A percentile compares a stretch with the other conserved stretches of the same genome.
Evolutionary conservation across 2,113 vertebrate genomes (phyloP).

Genomic region (Sphyrna mokarran): DNA sequence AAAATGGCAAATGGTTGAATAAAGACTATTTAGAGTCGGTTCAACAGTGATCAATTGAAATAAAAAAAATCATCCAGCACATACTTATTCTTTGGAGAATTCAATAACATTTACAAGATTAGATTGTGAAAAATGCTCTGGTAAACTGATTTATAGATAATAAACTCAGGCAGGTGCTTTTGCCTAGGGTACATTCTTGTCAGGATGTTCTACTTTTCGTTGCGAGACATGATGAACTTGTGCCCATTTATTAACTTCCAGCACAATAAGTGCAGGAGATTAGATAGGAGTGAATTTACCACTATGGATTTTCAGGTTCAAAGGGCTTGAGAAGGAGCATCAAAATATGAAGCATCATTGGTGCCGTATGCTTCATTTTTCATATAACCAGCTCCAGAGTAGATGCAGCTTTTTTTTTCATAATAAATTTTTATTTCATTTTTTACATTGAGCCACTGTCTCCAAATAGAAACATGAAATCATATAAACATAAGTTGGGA

Average conservation of each 20-base stretch:
- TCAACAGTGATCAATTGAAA: conserved; percentile 35
- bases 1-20: conserved; percentile 15
- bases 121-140: conserved; percentile 29
- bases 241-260: conserved; percentile 38
- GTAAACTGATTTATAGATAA: conserved; percentile 35
- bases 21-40: conserved; percentile 29
- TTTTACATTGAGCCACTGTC: neutral
- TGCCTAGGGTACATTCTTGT: conserved; percentile 32
- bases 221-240: conserved; percentile 30
- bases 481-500: neutral
- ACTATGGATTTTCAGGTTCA: conserved; percentile 5
- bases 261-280: conserved; percentile 16
- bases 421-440: neutral
- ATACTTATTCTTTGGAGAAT: conserved; percentile 24
- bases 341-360: neutral
- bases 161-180: conserved; percentile 28
- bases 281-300: conserved; percentile 28
- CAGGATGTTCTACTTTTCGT: conserved; percentile 18
- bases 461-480: neutral
- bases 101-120: conserved; percentile 37
- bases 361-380: neutral
- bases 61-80: conserved; percentile 20
- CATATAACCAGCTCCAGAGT: neutral
- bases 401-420: neutral
- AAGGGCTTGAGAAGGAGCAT: neutral